Percentiles rank a stretch among this genome's conserved stretches.
These are phyloP conservation scores for Prosopocoilus inquinatus DNA, from an alignment of 2,888 invertebrate species.

Conservation along the genomic window DNA sequence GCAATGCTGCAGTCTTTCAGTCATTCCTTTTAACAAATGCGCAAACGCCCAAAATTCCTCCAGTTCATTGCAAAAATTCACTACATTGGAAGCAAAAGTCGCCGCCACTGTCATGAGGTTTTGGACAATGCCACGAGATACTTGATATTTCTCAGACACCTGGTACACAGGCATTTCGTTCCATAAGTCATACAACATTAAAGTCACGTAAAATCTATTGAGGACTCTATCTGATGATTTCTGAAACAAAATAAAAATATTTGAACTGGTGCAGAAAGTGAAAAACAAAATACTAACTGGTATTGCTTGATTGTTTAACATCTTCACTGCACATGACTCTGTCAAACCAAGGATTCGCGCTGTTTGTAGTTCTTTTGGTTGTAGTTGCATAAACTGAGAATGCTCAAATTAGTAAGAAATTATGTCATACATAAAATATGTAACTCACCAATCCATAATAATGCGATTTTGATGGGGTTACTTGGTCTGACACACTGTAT, in stretches of 20 bases:
- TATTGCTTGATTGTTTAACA: slow-evolving; percentile 66
- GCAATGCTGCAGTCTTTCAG: slow-evolving; percentile 75
- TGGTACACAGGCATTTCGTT: slow-evolving; percentile 62
- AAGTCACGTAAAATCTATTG: slow-evolving; percentile 78
- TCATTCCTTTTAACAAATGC: slow-evolving; percentile 72
- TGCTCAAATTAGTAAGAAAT: slow-evolving; percentile 18
- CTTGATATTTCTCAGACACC: slow-evolving; percentile 68
- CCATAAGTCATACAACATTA: slow-evolving; percentile 81
- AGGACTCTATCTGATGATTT: slow-evolving; percentile 61
- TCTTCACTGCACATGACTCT: slow-evolving; percentile 67
- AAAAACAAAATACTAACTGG: slow-evolving; percentile 50
- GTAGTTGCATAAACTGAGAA: slow-evolving; percentile 62
- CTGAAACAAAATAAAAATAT: slow-evolving; percentile 47
- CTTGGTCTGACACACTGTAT: slow-evolving; percentile 62
- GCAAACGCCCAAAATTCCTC: slow-evolving; percentile 80
- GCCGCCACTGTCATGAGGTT: slow-evolving; percentile 69
- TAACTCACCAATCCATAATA: slow-evolving; percentile 63
- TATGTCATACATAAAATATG: not conserved
- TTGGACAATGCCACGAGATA: slow-evolving; percentile 75
- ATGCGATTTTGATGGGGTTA: slow-evolving; percentile 54
- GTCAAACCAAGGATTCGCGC: slow-evolving; percentile 75
- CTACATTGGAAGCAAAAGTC: slow-evolving; percentile 73
- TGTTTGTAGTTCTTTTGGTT: slow-evolving; percentile 64
- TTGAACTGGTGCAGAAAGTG: not conserved
- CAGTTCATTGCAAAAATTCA: slow-evolving; percentile 76